Conservation (phyloP, 2,113 vertebrate species). For the Tringa solitaria region DNA sequence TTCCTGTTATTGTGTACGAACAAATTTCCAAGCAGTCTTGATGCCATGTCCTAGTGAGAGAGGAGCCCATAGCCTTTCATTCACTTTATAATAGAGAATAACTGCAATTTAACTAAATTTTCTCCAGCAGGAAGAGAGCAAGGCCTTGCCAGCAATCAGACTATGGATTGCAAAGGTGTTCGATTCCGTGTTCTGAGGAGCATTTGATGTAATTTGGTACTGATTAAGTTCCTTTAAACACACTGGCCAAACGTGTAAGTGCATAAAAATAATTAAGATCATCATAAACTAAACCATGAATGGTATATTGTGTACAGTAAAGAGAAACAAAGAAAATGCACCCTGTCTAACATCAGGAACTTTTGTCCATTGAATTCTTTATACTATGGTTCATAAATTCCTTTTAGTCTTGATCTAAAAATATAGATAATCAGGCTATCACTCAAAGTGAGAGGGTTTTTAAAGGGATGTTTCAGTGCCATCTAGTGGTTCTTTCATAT, state of each 20-base stretch:
- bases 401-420: not conserved
- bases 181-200: not conserved
- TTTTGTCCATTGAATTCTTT: not conserved
- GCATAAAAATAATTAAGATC: not conserved
- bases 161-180: not conserved
- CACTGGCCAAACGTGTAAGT: not conserved
- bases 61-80: not conserved
- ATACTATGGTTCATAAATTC: not conserved
- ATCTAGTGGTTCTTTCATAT: conserved; percentile 17
- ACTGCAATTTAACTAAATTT: not conserved
- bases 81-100: not conserved
- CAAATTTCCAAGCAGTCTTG: not conserved
- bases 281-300: not conserved
- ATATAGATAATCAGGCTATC: not conserved
- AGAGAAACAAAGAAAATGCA: not conserved
- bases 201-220: not conserved
- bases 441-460: not conserved
- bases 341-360: not conserved
- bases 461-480: conserved; percentile 30
- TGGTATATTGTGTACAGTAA: not conserved
- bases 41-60: not conserved
- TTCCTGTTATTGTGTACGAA: not conserved
- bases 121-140: not conserved
- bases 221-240: not conserved
- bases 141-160: not conserved